A percentile compares a stretch with the other conserved stretches of the same genome.
phyloP scores from a whole-genome alignment of 2,888 invertebrate species.

The Ctena decussata region DNA sequence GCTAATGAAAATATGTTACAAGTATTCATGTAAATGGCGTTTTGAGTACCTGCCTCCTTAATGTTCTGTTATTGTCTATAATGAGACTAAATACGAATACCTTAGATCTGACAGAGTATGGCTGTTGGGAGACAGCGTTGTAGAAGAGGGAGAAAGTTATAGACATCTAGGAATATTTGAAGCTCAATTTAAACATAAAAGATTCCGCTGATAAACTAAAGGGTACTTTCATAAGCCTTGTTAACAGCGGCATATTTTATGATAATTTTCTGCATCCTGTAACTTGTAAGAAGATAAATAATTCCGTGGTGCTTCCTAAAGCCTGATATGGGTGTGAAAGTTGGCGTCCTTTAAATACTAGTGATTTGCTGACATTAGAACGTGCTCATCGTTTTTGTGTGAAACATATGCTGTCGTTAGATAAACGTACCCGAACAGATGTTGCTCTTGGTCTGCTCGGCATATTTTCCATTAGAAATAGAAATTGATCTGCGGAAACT shows the following conservation, averaged over 20 bases:
- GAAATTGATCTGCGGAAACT: constrained; percentile 1
- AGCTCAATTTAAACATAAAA: background rate
- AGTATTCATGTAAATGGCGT: constrained; percentile 16
- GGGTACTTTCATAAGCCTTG: background rate
- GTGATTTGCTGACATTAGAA: background rate
- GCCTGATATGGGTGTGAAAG: constrained; percentile 12
- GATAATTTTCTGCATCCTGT: background rate
- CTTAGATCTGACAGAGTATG: background rate
- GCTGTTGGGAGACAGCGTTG: background rate
- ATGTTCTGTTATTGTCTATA: constrained; percentile 22
- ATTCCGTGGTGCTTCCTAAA: background rate
- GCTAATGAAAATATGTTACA: constrained; percentile 19
- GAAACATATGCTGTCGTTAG: constrained; percentile 2
- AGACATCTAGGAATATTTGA: constrained; percentile 12
- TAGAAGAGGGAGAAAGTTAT: background rate
- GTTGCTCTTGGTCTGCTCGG: background rate
- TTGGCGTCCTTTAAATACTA: background rate
- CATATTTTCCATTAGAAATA: background rate
- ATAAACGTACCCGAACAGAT: background rate
- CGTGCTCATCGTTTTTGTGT: background rate
- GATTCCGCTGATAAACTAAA: background rate
- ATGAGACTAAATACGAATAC: background rate
- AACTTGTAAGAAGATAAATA: background rate
- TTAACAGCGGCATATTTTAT: background rate
- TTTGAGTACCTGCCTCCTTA: constrained; percentile 14